Evolutionary conservation across 2,797 vertebrate species (phyloP), one percentile per base, ranked within the genome.

Genomic region (Manis pentadactyla): DNA sequence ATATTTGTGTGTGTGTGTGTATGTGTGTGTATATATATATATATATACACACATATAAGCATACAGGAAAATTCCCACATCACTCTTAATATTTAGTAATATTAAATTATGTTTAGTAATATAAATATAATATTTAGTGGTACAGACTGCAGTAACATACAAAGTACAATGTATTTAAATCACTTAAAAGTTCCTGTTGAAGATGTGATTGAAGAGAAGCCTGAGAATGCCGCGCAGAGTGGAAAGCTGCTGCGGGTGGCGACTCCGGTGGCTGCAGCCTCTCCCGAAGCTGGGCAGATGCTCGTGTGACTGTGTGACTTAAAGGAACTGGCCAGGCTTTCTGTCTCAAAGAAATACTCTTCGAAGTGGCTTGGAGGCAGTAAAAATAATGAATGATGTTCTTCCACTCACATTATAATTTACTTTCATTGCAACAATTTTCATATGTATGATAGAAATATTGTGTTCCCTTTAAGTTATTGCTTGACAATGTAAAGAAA

Each of bases 161-260:
- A 87, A 92, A 96, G 79, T 69, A 25, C 19, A 55, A 2, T 37
- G 57, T 53, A 29, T n/a, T 94, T 17, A 78, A 83, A 90, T 90
- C 71, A 13, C 27, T 63, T 73, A 7, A 87, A 55, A 94, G 27
- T 0, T 55, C 91, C 10, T 64, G 7, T 93, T 73, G 81, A 87
- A 39, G 74, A n/a, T 55, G 46, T 77, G 46, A 87, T n/a, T 63
- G 59, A 87, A 64, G 69, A 74, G 51, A 34, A 69, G 53, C 7
- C 37, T 19, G 0, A 71, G 71, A 82, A 71, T 46, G 46, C 46
- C 46, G 10, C 46, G 1, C 46, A 46, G 46, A 46, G 46, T 46
- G 46, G 9, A 74, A 75, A 17, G 14, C n/a, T 81, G 64, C 23
- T 53, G 2, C 51, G 84, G 31, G 27, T 21, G 8, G 74, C 53